These are phyloP conservation scores for Brotula barbata DNA, from an alignment of 2,797 vertebrate genomes.

Conservation along the genomic window DNA sequence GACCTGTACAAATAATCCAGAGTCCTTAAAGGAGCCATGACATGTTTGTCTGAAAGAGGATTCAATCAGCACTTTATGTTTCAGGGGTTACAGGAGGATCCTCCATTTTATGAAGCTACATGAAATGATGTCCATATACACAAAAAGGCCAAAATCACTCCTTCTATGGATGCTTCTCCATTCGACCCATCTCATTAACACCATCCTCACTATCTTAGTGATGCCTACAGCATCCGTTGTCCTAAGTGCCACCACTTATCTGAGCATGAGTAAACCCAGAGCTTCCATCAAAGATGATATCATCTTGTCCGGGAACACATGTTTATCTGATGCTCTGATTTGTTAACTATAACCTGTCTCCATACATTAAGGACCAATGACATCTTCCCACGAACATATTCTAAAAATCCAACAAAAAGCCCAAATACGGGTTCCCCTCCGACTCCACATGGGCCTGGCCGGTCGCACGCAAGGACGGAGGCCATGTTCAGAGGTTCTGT, in stretches of 20 bases:
- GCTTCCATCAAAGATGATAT: conserved; percentile 40
- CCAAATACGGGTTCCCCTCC: conserved; percentile 34
- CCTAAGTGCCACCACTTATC: conserved; percentile 48
- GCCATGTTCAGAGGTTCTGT: conserved; percentile 60
- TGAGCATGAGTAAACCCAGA: conserved; percentile 44
- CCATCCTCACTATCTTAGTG: conserved; percentile 26
- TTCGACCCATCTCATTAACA: conserved; percentile 41
- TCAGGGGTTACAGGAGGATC: too few relatives aligned
- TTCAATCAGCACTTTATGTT: too few relatives aligned
- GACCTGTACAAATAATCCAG: too few relatives aligned
- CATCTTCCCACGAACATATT: conserved; percentile 20
- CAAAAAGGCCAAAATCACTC: too few relatives aligned
- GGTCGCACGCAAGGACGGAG: conserved; percentile 31
- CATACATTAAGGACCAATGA: conserved; percentile 35
- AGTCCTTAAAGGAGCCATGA: too few relatives aligned
- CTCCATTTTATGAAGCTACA: too few relatives aligned
- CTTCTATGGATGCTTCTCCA: too few relatives aligned
- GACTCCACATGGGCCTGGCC: conserved; percentile 35
- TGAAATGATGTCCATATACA: too few relatives aligned
- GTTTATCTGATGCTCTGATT: conserved; percentile 27
- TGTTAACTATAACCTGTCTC: conserved; percentile 16
- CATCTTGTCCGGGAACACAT: conserved; percentile 17
- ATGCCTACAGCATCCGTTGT: conserved; percentile 35
- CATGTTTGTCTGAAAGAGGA: too few relatives aligned
- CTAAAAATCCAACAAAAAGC: conserved; percentile 29